Conservation (phyloP, 1,140 invertebrate genomes). For the Drosophila malerkotliana region DNA sequence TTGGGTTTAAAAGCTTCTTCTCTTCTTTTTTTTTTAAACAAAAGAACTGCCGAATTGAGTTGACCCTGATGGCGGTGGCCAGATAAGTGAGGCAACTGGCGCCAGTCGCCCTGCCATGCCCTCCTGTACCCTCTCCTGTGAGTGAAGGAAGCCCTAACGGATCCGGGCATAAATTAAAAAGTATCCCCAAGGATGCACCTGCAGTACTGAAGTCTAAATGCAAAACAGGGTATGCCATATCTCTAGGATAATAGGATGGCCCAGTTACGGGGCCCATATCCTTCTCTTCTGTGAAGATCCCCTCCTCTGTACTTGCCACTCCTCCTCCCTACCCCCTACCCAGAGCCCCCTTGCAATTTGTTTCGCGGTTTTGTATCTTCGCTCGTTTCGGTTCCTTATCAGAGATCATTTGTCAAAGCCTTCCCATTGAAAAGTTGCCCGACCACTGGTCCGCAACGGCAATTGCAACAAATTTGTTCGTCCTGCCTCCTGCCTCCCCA, state of each 20-base stretch:
- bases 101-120: constrained; percentile 12
- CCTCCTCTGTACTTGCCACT: not conserved
- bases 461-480: constrained; percentile 65
- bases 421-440: constrained; percentile 42
- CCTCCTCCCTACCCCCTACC: not conserved
- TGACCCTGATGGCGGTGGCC: constrained; percentile 62
- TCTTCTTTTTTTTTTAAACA: constrained; percentile 25
- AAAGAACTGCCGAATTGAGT: constrained; percentile 38
- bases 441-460: constrained; percentile 24
- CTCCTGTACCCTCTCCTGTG: not conserved
- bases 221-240: not conserved
- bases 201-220: not conserved
- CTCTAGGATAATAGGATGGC: constrained; percentile 12
- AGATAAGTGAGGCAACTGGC: constrained; percentile 58
- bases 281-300: not conserved
- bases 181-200: constrained; percentile 11
- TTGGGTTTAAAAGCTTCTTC: constrained; percentile 6
- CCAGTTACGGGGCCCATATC: constrained; percentile 25
- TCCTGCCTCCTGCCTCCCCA: not conserved
- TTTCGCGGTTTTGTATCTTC: constrained; percentile 24
- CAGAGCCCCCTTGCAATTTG: constrained; percentile 8
- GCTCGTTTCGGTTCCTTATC: constrained; percentile 33
- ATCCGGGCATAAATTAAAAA: not conserved
- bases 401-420: constrained; percentile 61
- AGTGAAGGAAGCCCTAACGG: not conserved